phyloP scores from a whole-genome alignment of 2,113 vertebrate species.

The Eudorcas thomsonii region DNA sequence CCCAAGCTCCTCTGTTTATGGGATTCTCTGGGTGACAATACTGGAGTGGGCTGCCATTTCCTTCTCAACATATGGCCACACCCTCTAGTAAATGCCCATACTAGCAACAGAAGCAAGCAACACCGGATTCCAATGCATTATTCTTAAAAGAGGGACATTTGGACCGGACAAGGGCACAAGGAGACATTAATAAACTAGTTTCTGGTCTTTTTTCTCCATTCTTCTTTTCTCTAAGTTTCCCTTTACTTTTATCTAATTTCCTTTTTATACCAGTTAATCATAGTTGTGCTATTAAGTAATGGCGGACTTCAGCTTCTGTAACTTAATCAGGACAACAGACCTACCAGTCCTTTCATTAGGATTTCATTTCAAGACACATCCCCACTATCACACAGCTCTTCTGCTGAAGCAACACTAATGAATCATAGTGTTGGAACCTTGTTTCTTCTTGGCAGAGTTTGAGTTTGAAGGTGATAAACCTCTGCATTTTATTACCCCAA shows the following conservation, averaged over 20 bases:
- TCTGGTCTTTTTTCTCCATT: not conserved
- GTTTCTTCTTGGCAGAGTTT: constrained; percentile 1
- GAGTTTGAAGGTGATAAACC: not conserved
- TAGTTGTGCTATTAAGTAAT: not conserved
- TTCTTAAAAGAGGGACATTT: not conserved
- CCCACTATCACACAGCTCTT: not conserved
- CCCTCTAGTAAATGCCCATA: not conserved
- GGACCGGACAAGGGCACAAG: not conserved
- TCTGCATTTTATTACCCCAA: constrained; percentile 4
- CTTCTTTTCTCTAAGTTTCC: not conserved
- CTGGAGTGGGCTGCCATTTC: not conserved
- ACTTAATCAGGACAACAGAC: not conserved
- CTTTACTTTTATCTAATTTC: not conserved
- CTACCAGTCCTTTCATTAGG: not conserved
- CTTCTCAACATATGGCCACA: not conserved
- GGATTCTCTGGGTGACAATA: not conserved
- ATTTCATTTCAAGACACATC: not conserved
- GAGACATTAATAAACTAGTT: not conserved
- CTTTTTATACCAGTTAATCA: not conserved
- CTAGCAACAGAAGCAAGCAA: not conserved
- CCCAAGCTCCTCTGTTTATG: not conserved
- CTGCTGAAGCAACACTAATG: not conserved
- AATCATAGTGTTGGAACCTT: not conserved
- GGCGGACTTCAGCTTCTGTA: not conserved
- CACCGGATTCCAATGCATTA: not conserved